Evolutionary conservation across 2,888 invertebrate species (phyloP), one percentile per base, ranked within the genome.

Genomic region (Siphonodentalium dalli): DNA sequence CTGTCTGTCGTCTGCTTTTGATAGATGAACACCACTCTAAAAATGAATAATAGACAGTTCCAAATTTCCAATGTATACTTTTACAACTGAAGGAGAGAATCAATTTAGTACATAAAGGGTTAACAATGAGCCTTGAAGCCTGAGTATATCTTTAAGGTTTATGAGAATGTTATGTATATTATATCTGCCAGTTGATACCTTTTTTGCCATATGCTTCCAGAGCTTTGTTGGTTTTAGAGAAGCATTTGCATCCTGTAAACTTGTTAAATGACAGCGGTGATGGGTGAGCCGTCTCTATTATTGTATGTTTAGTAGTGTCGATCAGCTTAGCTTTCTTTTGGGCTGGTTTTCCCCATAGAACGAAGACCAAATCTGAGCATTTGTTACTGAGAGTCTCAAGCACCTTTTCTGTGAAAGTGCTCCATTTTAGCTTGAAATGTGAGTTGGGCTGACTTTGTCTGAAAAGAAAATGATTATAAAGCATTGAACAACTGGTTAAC

Each of bases 291-390:
- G 68, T 68, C 52, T 74, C 75, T 11, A 78, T 65, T 18, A 77
- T 54, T 0, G 41, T 34, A 44, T 79, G 77, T 52, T 72, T 73
- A 7, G 33, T 53, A 1, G 15, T 5, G 48, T 77, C 69, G 6
- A 78, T 64, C 23, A 78, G 54, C 29, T 66, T 68, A 48, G 68
- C 72, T 46, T 79, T 79, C 60, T 74, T 74, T 26, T 78, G 78
- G 0, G 79, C 76, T 59, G 77, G 77, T 18, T 66, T 66, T 37
- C 79, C 79, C 75, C 76, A 78, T 8, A 79, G 60, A 9, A 79
- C 61, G 53, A 78, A 79, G 8, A 78, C 77, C 21, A 77, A 64
- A 6, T 57, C 61, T 0, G 49, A 34, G 35, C 65, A 60, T 21
- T 68, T 20, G 13, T 67, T 56, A 39, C 68, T 75, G 31, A 79